These are phyloP conservation scores for Ochotona princeps DNA, from an alignment of 2,113 vertebrate species.

Conservation along the genomic window DNA sequence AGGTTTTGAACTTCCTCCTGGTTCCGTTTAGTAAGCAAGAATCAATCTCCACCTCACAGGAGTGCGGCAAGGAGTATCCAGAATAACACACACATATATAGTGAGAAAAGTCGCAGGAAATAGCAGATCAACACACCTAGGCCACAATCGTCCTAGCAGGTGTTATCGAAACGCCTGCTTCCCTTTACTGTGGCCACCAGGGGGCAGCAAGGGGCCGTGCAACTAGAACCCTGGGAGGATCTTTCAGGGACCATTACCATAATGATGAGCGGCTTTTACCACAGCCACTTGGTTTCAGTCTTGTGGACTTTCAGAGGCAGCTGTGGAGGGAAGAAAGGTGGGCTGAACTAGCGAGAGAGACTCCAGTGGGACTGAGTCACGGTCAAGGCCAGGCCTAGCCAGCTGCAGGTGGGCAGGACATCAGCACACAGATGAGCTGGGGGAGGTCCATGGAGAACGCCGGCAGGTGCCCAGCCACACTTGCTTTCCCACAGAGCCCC, in stretches of 20 bases:
- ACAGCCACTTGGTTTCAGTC: background rate
- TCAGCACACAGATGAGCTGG: too few species aligned
- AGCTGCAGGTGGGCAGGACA: background rate
- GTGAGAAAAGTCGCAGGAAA: background rate
- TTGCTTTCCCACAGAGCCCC: background rate
- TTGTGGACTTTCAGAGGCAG: rapidly evolving
- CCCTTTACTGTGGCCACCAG: slow-evolving; percentile 43
- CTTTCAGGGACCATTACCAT: too few species aligned
- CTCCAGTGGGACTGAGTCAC: too few species aligned
- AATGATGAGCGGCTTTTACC: too few species aligned
- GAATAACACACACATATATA: background rate
- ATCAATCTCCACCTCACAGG: background rate
- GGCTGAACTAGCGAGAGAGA: background rate
- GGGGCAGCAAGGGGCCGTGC: slow-evolving; percentile 37
- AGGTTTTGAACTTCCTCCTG: background rate
- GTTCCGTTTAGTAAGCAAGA: background rate
- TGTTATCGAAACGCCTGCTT: rapidly evolving
- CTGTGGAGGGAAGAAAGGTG: background rate
- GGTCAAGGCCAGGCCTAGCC: background rate
- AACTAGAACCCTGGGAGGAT: background rate
- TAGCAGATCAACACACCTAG: rapidly evolving
- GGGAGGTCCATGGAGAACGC: too few species aligned
- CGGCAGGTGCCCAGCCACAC: too few species aligned
- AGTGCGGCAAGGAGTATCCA: background rate
- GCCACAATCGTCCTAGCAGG: background rate